Evolutionary conservation across 1,140 invertebrate genomes (phyloP), one percentile per base, ranked within the genome.

Genomic region (Archegozetes longisetosus): DNA sequence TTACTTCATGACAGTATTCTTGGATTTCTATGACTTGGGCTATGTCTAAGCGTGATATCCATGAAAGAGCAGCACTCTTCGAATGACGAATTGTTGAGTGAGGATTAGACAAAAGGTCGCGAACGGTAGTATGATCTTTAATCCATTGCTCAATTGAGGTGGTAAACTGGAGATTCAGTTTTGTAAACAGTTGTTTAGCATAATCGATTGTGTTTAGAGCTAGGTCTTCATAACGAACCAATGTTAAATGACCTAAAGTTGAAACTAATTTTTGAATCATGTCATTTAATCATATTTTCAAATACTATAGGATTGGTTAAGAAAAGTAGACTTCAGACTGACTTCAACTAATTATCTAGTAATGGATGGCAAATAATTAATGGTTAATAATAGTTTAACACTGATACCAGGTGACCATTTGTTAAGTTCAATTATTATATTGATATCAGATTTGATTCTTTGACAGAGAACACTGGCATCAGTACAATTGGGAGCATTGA

Each of bases 71-170:
- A 9, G 61, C 51, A 25, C 54, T 26, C 4, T 59, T 61, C 3
- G 63, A 65, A 55, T 66, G 59, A 29, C 65, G 32, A 14, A 61
- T 60, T 23, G 65, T 66, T 51, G 64, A 62, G 17, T 66, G 64
- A 20, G 65, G 61, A 59, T 53, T 64, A 1, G 22, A 14, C 40
- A 55, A 53, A 12, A 53, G 1, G 25, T n/a, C 32, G 17, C 55
- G 48, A 48, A 63, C 32, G 25, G 58, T 60, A 53, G 66, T 55
- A 46, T 65, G 58, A 28, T 64, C 61, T 20, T 54, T 20, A 56
- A 63, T 49, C 57, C 57, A 62, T 25, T 65, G 56, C 27, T 26
- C 47, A 3, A 63, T 50, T 54, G 58, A 54, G 24, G 47, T 26
- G 14, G 60, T 57, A 20, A 65, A 53, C 3, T 20, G 57, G 13